Base-by-base conservation (phyloP, 2,113 vertebrate species). In the Pseudorasbora parva region DNA sequence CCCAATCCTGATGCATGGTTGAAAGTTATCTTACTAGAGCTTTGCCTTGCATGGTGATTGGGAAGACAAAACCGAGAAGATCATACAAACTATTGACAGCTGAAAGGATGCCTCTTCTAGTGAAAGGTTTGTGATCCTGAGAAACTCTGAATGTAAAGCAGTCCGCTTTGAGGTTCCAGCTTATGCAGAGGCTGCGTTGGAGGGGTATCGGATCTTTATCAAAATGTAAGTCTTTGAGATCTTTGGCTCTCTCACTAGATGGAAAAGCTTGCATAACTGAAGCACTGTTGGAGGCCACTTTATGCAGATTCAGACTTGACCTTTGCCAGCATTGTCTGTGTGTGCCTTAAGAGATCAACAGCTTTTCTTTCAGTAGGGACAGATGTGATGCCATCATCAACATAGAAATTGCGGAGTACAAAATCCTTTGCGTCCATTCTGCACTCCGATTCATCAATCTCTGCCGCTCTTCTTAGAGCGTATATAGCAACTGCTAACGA, bases 1-100 rank as follows among this genome's bases (percentile, higher is more conserved):
- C 49, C 49, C 15, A 59, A 59, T 51, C 74, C 78, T 49, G 25
- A 17, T n/a, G 45, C 49, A 4, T 83, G 3, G 49, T 51, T 15
- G 49, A 51, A 51, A 51, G 64, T 47, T 86, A 68, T 43, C 85
- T 37, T 2, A 82, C 15, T 37, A 75, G 14, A 8, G 25, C 9
- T 62, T 64, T 82, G 41, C 73, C 85, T 33, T 83, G 62, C 5
- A 86, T 83, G 1, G 76, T 80, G 17, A 76, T 43, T 75, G 78
- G 68, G 14, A 33, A 37, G 3, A 64, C 23, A 5, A 78, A 78
- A 9, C 54, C 75, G 9, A 86, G 47, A 23, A 68, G 76, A 27
- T 83, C 85, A 45, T 66, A 86, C 12, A 83, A 14, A 9, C 85
- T 73, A 8, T 81, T 81, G 9, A 86, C 59, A 1, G 47, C 68